A percentile compares a stretch with the other conserved stretches of the same genome.
Conservation (phyloP, 2,797 vertebrate genomes). For the Pagetopsis macropterus region DNA sequence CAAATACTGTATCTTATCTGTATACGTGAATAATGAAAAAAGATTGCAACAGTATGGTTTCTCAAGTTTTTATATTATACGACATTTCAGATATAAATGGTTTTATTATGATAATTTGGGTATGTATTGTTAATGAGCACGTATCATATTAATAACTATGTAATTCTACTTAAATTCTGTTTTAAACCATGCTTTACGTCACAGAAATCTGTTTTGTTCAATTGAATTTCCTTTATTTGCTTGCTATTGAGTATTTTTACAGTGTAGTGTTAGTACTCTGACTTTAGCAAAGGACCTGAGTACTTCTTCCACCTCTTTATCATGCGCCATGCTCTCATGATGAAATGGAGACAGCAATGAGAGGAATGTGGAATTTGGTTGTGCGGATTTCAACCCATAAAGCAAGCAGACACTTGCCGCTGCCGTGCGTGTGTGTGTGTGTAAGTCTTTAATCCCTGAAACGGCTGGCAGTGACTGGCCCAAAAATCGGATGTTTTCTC, state of each 20-base stretch:
- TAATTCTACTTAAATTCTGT: too few species aligned
- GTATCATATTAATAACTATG: too few species aligned
- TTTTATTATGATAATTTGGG: too few species aligned
- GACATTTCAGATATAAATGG: background rate
- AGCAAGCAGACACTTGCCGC: slow-evolving; percentile 79
- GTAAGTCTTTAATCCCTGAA: slow-evolving; percentile 64
- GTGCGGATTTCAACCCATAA: slow-evolving; percentile 74
- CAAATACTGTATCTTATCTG: background rate
- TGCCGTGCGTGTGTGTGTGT: slow-evolving; percentile 21
- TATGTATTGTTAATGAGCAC: too few species aligned
- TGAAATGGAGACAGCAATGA: slow-evolving; percentile 71
- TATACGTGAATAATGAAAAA: background rate
- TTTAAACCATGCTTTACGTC: too few species aligned
- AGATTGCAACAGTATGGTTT: background rate
- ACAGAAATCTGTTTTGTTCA: too few species aligned
- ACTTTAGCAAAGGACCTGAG: too few species aligned
- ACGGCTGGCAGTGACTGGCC: slow-evolving; percentile 72
- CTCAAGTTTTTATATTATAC: background rate
- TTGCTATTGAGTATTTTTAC: too few species aligned
- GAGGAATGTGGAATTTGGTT: slow-evolving; percentile 76
- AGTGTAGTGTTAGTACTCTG: too few species aligned
- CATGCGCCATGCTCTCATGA: slow-evolving; percentile 48
- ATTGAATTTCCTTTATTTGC: too few species aligned
- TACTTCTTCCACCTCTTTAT: background rate
- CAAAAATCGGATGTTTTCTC: slow-evolving; percentile 81